These are phyloP conservation scores for Scolopax rusticola DNA, from an alignment of 2,797 vertebrate genomes.

Conservation along the genomic window DNA sequence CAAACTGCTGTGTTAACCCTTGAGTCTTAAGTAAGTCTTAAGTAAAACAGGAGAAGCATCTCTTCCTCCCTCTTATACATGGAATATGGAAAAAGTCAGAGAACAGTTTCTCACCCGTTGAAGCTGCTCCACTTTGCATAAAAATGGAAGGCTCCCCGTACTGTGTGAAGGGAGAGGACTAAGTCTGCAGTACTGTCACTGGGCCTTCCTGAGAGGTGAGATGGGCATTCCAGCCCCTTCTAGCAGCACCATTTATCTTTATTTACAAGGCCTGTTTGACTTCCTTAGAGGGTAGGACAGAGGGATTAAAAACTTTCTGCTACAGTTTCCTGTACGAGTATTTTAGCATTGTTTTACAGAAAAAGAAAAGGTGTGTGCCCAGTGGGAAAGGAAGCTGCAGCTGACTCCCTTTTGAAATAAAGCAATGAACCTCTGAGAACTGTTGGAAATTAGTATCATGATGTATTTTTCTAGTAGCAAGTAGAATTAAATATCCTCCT, in stretches of 20 bases:
- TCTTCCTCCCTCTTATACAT: not conserved
- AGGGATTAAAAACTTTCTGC: not conserved
- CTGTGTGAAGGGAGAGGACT: not conserved
- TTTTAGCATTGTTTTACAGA: not conserved
- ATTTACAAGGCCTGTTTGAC: not conserved
- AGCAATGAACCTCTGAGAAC: not conserved
- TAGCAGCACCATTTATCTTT: not conserved
- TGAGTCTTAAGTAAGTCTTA: not conserved
- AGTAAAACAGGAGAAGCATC: not conserved
- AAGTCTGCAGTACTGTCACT: rapidly evolving
- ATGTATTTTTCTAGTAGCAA: not conserved
- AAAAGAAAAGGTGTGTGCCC: not conserved
- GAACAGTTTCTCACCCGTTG: not conserved
- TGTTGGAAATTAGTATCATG: not conserved
- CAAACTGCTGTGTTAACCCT: not conserved
- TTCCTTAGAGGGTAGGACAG: not conserved
- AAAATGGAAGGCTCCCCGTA: not conserved
- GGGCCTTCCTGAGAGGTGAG: rapidly evolving
- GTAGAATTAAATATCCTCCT: not conserved
- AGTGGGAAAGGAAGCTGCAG: not conserved
- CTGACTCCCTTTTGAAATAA: not conserved
- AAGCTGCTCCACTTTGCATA: not conserved
- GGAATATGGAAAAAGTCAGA: not conserved
- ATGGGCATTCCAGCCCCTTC: not conserved
- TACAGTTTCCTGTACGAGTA: not conserved